phyloP scores from a whole-genome alignment of 2,797 vertebrate genomes.

The Carapus acus region DNA sequence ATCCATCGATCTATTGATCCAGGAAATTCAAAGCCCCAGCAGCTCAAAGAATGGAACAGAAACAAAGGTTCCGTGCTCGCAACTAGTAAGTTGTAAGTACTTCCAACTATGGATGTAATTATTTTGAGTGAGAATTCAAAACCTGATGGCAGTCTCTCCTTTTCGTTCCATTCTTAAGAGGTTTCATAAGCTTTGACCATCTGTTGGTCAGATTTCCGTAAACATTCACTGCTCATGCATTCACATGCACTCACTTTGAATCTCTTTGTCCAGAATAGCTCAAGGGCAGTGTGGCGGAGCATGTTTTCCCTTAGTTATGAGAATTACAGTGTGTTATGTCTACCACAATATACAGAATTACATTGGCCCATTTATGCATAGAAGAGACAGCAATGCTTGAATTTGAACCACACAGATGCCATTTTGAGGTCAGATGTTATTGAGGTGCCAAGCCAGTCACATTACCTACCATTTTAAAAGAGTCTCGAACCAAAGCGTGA shows the following conservation, averaged over 20 bases:
- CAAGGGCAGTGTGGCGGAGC: constrained; percentile 26
- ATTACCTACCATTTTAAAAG: constrained; percentile 36
- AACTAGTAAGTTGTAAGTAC: too few species aligned
- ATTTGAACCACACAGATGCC: constrained; percentile 11
- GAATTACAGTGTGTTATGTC: constrained; percentile 17
- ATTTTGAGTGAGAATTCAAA: too few species aligned
- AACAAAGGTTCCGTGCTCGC: too few species aligned
- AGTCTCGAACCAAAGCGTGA: constrained; percentile 22
- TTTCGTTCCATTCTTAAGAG: too few species aligned
- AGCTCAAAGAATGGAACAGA: too few species aligned
- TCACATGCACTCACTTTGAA: too few species aligned
- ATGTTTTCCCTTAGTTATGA: constrained; percentile 25
- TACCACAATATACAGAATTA: constrained; percentile 29
- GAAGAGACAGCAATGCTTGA: constrained; percentile 6
- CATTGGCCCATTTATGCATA: constrained; percentile 28
- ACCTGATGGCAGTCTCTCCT: too few species aligned
- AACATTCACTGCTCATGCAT: constrained; percentile 24
- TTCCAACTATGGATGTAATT: too few species aligned
- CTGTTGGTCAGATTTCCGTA: constrained; percentile 35
- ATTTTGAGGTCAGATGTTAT: constrained; percentile 32
- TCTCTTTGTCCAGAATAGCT: constrained; percentile 29
- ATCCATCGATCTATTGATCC: too few species aligned
- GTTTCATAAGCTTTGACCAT: background rate
- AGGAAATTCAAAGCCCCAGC: too few species aligned
- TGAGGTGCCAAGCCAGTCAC: constrained; percentile 32